Base-by-base conservation (phyloP, 1,140 invertebrate species). In the Pogonognathellus flavescens region DNA sequence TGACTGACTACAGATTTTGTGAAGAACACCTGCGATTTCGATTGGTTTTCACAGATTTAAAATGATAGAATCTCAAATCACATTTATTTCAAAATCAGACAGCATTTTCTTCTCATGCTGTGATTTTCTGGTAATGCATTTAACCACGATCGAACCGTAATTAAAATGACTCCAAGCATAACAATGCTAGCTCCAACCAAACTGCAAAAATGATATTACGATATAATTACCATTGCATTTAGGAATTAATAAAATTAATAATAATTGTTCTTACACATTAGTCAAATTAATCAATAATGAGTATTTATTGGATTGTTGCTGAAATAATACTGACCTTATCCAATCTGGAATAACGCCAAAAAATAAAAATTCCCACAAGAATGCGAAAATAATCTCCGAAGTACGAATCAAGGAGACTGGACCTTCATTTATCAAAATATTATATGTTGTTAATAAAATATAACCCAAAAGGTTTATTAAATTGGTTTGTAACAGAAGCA, bases 331-430 rank as follows among this genome's bases (percentile, higher is more conserved):
- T 20, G 6, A 84, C 22, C 52, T 83, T 14, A 62, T 81, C 83
- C 50, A 22, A 25, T 84, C 59, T 13, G 86, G 86, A 9, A 70
- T 22, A 0, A 60, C 84, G 11, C 53, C 60, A 6, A 87, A n/a
- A 70, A 87, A 80, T 10, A 83, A 20, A 60, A 80, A 84, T 31
- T 86, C 70, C 52, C 82, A 85, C 18, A 87, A 11, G 50, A 86
- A 88, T 2, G 85, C 84, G 80, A 87, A 88, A 6, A 87, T 31
- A 62, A 88, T 76, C 9, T 87, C 84, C 8, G 60, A 80, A 18
- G 84, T 88, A 5, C 88, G 50, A 18, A 85, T 41, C 2, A 88
- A 50, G 4, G 82, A 72, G 5, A 88, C 66, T 0, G 82, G 70
- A 16, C 86, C n/a, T n/a, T n/a, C n/a, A n/a, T n/a, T n/a, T n/a